Percentiles rank a stretch among this genome's conserved stretches.
Evolutionary conservation across 35 echinoderm and acorn worm genomes (phyloP).

Genomic region (Lytechinus variegatus): DNA sequence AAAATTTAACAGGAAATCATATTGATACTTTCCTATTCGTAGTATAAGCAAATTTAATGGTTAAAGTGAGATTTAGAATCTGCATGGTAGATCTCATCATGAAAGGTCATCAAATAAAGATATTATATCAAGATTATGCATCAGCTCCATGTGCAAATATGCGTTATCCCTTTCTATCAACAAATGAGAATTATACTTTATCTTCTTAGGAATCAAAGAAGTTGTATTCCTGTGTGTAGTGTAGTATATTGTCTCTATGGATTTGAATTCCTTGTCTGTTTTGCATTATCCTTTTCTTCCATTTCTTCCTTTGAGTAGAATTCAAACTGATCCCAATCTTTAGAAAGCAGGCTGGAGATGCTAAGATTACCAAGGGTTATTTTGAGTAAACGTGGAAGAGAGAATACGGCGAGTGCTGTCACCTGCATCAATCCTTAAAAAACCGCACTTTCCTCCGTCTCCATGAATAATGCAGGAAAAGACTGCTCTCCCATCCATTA

Average conservation of each 20-base stretch:
- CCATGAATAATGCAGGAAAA: slow-evolving; percentile 44
- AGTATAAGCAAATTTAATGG: too few relatives aligned
- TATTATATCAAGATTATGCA: background rate
- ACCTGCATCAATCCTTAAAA: slow-evolving; percentile 4
- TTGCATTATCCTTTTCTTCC: background rate
- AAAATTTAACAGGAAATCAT: too few relatives aligned
- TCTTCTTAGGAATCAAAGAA: background rate
- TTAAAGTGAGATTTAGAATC: background rate
- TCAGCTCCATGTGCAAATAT: background rate
- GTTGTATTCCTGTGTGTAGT: background rate
- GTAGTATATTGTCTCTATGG: background rate
- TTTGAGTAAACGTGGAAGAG: background rate
- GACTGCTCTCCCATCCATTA: slow-evolving; percentile 31
- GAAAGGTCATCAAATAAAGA: background rate
- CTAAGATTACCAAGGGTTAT: slow-evolving; percentile 4
- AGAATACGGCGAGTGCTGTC: background rate
- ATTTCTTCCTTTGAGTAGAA: background rate
- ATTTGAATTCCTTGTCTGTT: background rate
- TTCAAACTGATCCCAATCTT: slow-evolving; percentile 3
- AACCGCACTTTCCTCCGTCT: background rate
- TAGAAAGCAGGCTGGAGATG: background rate
- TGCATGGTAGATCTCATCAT: background rate
- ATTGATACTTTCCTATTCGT: too few relatives aligned
- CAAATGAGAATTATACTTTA: background rate
- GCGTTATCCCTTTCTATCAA: background rate